These are phyloP conservation scores for Calidris pygmaea DNA, from an alignment of 2,113 vertebrate genomes.

Conservation along the genomic window DNA sequence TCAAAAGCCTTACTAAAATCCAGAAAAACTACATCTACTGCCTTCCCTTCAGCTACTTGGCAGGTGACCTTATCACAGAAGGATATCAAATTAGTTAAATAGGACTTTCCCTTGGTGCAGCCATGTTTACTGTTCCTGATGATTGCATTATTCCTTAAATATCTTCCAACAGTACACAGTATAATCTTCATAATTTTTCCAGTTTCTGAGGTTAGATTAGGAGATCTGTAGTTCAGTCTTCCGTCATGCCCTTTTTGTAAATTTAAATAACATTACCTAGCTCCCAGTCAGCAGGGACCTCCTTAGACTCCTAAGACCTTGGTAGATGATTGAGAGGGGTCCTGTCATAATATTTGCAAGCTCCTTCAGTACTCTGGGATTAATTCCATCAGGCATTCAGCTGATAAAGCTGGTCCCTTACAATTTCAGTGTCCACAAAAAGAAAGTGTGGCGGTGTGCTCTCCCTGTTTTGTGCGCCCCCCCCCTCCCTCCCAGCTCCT, in stretches of 20 bases:
- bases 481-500: too few relatives aligned
- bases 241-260: not conserved
- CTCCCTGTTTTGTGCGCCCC: too few relatives aligned
- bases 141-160: not conserved
- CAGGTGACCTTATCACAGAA: not conserved
- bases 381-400: not conserved
- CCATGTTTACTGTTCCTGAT: not conserved
- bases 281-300: not conserved
- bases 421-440: not conserved
- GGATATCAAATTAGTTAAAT: not conserved
- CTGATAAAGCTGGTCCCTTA: not conserved
- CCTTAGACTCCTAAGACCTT: not conserved
- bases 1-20: not conserved
- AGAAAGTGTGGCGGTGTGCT: too few relatives aligned
- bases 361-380: not conserved
- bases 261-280: not conserved
- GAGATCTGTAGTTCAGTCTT: not conserved
- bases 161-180: not conserved
- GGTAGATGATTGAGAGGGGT: not conserved
- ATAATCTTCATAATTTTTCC: not conserved
- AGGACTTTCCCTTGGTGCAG: not conserved
- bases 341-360: not conserved
- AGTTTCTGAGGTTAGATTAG: not conserved
- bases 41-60: not conserved
- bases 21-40: not conserved